Conservation (phyloP, 2,888 invertebrate species). For the Drosophila anomelani region DNA sequence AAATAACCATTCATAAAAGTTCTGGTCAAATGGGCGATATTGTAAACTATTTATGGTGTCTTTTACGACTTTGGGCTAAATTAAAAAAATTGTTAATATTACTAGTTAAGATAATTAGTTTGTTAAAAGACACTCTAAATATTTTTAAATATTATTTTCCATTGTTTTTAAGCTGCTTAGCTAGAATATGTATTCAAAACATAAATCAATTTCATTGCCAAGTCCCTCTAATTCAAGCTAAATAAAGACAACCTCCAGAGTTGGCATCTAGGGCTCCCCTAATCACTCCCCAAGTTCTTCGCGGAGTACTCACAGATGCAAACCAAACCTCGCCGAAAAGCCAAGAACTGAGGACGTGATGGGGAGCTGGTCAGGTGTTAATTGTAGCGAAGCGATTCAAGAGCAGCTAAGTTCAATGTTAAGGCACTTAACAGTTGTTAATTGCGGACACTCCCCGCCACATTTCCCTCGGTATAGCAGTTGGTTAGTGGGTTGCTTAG, state of each 20-base stretch:
- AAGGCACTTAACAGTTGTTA: constrained; percentile 44
- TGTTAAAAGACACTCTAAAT: too few relatives aligned
- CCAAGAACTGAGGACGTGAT: constrained; percentile 15
- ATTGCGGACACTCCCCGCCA: constrained; percentile 29
- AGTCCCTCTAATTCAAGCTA: constrained; percentile 17
- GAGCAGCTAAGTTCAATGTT: constrained; percentile 45
- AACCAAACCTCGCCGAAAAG: constrained; percentile 28
- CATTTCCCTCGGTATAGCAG: constrained; percentile 10
- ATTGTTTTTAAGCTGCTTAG: neutral
- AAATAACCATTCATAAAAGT: constrained; percentile 9
- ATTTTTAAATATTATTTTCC: too few relatives aligned
- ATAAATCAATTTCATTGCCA: neutral
- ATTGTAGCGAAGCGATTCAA: constrained; percentile 39
- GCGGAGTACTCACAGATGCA: constrained; percentile 1
- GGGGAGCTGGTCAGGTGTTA: constrained; percentile 36
- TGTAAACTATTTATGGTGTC: constrained; percentile 7
- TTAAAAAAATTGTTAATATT: neutral
- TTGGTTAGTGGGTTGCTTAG: constrained; percentile 19
- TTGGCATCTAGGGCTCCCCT: constrained; percentile 16
- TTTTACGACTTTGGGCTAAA: neutral
- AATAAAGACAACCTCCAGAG: constrained; percentile 25
- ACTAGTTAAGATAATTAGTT: neutral
- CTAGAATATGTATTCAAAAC: neutral
- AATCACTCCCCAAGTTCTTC: constrained; percentile 38
- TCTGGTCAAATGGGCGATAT: neutral